These are phyloP conservation scores for Pycnonotus jocosus DNA, from an alignment of 2,113 vertebrate species.

Conservation along the genomic window DNA sequence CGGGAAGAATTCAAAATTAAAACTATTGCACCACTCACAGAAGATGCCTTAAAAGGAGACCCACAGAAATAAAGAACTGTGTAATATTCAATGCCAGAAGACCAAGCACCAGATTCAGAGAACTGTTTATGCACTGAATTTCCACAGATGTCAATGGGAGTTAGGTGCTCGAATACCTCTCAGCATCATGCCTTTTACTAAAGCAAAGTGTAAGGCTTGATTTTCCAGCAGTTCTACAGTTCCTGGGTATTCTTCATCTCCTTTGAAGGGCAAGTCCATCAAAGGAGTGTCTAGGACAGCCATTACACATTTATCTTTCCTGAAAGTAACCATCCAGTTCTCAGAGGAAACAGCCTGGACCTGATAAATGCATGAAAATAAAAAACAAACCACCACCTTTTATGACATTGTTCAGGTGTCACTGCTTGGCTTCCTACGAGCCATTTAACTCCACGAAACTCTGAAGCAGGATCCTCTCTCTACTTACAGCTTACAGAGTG, in stretches of 20 bases:
- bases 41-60: slow-evolving; percentile 41
- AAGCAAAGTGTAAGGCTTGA: not conserved
- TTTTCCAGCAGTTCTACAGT: not conserved
- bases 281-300: not conserved
- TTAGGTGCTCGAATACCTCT: not conserved
- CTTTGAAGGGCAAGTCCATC: not conserved
- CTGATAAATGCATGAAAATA: not conserved
- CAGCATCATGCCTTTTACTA: not conserved
- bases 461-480: not conserved
- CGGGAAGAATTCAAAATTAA: not conserved
- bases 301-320: not conserved
- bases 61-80: not conserved
- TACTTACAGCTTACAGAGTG: not conserved
- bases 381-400: not conserved
- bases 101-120: not conserved
- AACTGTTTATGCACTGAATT: not conserved
- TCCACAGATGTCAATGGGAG: not conserved
- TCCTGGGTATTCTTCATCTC: not conserved
- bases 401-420: not conserved
- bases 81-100: not conserved
- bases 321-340: not conserved
- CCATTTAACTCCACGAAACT: not conserved
- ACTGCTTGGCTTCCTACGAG: not conserved
- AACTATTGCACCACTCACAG: not conserved
- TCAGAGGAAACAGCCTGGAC: not conserved